Base-by-base conservation (phyloP, 2,797 vertebrate species). In the Hemitrygon akajei region DNA sequence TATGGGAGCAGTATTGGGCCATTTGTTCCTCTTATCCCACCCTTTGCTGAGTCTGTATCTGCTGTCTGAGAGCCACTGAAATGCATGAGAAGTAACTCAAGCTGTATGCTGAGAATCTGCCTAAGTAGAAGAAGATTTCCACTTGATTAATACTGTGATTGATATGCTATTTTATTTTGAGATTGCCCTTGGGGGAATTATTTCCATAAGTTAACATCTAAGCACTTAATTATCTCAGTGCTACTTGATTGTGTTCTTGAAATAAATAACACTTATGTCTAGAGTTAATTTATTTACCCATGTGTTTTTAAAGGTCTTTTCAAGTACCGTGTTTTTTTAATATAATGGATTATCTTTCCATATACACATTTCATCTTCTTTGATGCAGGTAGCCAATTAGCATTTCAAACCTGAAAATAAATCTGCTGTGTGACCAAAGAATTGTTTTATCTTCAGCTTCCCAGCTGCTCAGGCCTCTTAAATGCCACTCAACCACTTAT, bases 341-440 rank as follows among this genome's bases (percentile, higher is more conserved):
- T 47, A n/a, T 77, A n/a, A 10, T 77, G 30, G 9, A 79, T 79
- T 12, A 16, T 3, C 34, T 79, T 79, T 79, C 11, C 76, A 79
- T 79, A 10, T n/a, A 77, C 12, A 9, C 11, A n/a, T 77, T 77
- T n/a, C n/a, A 9, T 77, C 30, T 77, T 77, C 76, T 77, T 76
- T n/a, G 76, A 77, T n/a, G 76, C 76, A 79, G 76, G 76, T 79
- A 79, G n/a, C 76, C n/a, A 79, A n/a, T 79, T 79, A 79, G 76
- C 76, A 79, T 79, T 79, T 79, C 76, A 79, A n/a, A 79, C n/a
- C 3, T 79, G n/a, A 18, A 79, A 34, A 18, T 79, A 79, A 79
- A 79, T 79, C 76, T 77, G 76, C 30, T 12, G 12, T 79, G 76
- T 37, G 76, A 1, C 76, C 76, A 79, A n/a, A 14, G 76, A 14